Evolutionary conservation across 2,888 invertebrate genomes (phyloP), one percentile per base, ranked within the genome.

Genomic region (Athrips mouffetella): DNA sequence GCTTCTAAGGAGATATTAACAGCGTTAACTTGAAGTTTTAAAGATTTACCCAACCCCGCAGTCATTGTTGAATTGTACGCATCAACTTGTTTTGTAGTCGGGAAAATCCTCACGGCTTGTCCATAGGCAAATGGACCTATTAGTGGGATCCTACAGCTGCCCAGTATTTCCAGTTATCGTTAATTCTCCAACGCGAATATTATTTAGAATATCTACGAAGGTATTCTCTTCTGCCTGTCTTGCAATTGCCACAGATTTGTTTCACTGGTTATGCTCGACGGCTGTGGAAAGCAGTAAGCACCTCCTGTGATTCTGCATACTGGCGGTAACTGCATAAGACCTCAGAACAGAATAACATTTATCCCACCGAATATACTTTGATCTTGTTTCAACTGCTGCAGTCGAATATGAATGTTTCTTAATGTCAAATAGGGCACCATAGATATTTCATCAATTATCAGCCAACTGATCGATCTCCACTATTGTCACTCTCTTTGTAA

Each of bases 111-210:
- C 5, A 47, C 40, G 11, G 47, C 47, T 2, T 15, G 1, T n/a
- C 30, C 30, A 30, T 30, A 7, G 6, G 30, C 49, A 44, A 52
- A 52, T 20, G 35, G 33, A 4, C 27, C 44, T 23, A 3, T 11
- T 16, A 49, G 45, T 13, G 49, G 39, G 23, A 52, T 42, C 7
- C 49, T 33, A 27, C 49, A 42, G 20, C 47, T 42, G 23, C 49
- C 58, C 20, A 51, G 37, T 18, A 53, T 29, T 31, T 55, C 51
- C 31, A 47, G 45, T 15, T 55, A 49, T 50, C 25, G 39, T 57
- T 27, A 52, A 44, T n/a, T 52, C 52, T 13, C 49, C 47, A 27
- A 52, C 47, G 20, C 47, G 42, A 4, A 50, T 11, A 42, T 40
- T 48, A 47, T 45, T 48, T 1, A 48, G 40, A 41, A 45, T 3